These are phyloP conservation scores for Parnassius smintheus DNA, from an alignment of 2,888 invertebrate species.

Conservation along the genomic window DNA sequence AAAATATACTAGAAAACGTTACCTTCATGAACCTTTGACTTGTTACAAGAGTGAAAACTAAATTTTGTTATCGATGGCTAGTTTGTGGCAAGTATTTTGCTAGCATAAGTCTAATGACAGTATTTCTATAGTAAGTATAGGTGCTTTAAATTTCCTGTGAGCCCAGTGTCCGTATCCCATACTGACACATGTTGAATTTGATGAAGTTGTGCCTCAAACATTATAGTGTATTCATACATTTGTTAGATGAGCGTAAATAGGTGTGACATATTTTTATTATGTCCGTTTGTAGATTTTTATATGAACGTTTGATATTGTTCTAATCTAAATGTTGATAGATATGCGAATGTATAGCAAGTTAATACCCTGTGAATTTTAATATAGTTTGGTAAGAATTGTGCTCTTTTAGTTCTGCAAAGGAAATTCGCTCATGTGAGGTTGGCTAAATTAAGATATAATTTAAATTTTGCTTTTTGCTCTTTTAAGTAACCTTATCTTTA, in stretches of 20 bases:
- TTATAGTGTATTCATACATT: conserved; percentile 59
- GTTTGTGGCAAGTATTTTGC: no score
- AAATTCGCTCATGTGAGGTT: background rate
- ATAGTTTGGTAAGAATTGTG: conserved; percentile 22
- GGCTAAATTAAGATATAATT: no score
- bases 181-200: conserved; percentile 76
- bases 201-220: conserved; percentile 71
- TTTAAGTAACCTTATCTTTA: no score
- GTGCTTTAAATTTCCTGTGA: conserved; percentile 15
- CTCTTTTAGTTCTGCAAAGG: conserved; percentile 21
- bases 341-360: conserved; percentile 44
- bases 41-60: no score
- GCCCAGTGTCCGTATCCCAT: background rate
- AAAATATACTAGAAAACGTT: no score
- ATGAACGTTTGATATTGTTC: conserved; percentile 60
- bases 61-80: no score
- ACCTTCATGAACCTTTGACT: no score
- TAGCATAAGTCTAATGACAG: background rate
- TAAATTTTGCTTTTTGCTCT: no score
- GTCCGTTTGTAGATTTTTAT: conserved; percentile 64
- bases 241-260: conserved; percentile 49
- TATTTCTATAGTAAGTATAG: conserved; percentile 6
- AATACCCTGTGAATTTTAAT: conserved; percentile 50
- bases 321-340: conserved; percentile 56
- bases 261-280: conserved; percentile 37